phyloP scores from a whole-genome alignment of 2,797 vertebrate species.

The Mustela erminea region DNA sequence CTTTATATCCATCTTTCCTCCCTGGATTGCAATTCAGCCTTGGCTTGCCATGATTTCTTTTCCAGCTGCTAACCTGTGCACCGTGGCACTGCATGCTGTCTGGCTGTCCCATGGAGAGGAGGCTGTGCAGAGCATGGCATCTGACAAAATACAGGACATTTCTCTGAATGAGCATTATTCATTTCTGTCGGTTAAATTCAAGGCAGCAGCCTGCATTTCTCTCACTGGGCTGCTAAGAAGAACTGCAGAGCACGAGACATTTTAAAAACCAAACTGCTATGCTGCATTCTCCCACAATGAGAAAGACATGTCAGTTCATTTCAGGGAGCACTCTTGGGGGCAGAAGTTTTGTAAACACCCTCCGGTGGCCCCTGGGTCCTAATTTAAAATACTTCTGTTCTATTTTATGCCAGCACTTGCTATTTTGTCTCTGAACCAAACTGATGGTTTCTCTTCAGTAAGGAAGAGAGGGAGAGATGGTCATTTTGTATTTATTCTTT shows the following conservation, averaged over 20 bases:
- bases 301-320: slow-evolving; percentile 56
- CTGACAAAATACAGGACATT: slow-evolving; percentile 51
- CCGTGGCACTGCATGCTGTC: background rate
- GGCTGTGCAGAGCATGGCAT: background rate
- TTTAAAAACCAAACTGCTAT: slow-evolving; percentile 68
- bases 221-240: slow-evolving; percentile 51
- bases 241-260: slow-evolving; percentile 14
- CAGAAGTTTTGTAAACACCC: slow-evolving; percentile 55
- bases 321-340: slow-evolving; percentile 22
- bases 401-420: slow-evolving; percentile 14
- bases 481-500: slow-evolving; percentile 27
- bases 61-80: background rate
- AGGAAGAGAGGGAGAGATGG: background rate
- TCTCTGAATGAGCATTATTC: slow-evolving; percentile 52
- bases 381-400: slow-evolving; percentile 63
- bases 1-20: background rate
- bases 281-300: slow-evolving; percentile 41
- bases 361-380: slow-evolving; percentile 15
- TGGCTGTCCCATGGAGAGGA: background rate
- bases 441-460: background rate
- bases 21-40: background rate
- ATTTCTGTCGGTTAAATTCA: slow-evolving; percentile 65
- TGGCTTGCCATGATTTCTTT: background rate
- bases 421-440: background rate
- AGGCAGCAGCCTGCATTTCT: slow-evolving; percentile 11